phyloP scores from a whole-genome alignment of 2,113 vertebrate species.

The Typhlomys cinereus region DNA sequence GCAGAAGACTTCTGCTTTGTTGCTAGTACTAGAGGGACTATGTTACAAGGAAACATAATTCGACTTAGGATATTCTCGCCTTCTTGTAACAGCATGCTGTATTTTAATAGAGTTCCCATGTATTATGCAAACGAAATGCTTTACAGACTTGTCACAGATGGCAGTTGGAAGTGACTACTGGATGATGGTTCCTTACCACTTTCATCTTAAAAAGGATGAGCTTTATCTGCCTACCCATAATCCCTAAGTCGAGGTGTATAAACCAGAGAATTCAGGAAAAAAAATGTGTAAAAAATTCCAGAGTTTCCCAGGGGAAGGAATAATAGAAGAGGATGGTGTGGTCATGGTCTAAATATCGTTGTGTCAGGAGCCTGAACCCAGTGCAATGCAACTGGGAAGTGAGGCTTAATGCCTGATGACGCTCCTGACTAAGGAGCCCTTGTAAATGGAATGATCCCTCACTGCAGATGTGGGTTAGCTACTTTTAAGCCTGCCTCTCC shows the following conservation, averaged over 20 bases:
- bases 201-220: constrained; percentile 56
- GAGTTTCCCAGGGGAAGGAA: no score
- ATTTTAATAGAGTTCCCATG: constrained; percentile 71
- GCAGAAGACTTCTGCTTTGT: constrained; percentile 32
- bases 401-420: neutral
- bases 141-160: constrained; percentile 72
- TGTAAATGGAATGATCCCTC: accelerated
- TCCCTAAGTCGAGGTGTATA: constrained; percentile 39
- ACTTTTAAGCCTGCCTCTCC: no score
- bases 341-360: neutral
- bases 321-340: no score
- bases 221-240: constrained; percentile 59
- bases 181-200: constrained; percentile 41
- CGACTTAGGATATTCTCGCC: constrained; percentile 58
- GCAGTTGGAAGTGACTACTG: constrained; percentile 69
- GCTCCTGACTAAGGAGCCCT: neutral
- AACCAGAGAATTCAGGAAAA: constrained; percentile 8
- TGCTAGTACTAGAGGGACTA: constrained; percentile 3
- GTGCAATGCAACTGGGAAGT: neutral
- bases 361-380: neutral
- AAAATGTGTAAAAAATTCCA: neutral
- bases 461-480: neutral
- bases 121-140: constrained; percentile 68
- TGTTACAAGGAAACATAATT: constrained; percentile 63
- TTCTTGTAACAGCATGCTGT: constrained; percentile 56